phyloP scores from a whole-genome alignment of 2,797 vertebrate species.

The Cyprinodon diabolis region DNA sequence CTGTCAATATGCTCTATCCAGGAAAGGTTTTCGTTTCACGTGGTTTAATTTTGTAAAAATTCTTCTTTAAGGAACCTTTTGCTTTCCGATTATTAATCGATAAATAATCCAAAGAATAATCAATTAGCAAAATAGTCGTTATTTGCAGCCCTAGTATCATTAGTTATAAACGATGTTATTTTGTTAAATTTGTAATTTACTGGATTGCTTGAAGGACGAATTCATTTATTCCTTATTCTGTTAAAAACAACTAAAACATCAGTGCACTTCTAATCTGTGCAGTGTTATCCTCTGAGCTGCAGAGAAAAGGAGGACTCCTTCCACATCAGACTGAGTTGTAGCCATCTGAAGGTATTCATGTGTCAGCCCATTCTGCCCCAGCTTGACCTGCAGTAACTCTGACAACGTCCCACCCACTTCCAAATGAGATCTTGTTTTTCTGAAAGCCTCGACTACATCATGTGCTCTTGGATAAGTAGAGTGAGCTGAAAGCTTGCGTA shows the following conservation, averaged over 20 bases:
- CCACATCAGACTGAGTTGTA: slow-evolving; percentile 34
- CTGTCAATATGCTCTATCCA: too few relatives aligned
- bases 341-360: slow-evolving; percentile 50
- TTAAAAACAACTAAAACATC: slow-evolving; percentile 16
- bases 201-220: too few relatives aligned
- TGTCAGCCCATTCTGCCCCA: slow-evolving; percentile 36
- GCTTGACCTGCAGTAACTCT: slow-evolving; percentile 67
- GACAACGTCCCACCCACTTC: slow-evolving; percentile 46
- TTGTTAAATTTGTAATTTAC: too few relatives aligned
- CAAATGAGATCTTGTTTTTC: slow-evolving; percentile 74
- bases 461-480: slow-evolving; percentile 60
- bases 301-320: slow-evolving; percentile 10
- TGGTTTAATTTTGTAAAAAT: too few relatives aligned
- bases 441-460: slow-evolving; percentile 67
- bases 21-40: too few relatives aligned
- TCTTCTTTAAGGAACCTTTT: too few relatives aligned
- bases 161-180: too few relatives aligned
- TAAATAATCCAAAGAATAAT: too few relatives aligned
- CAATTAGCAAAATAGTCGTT: too few relatives aligned
- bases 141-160: too few relatives aligned
- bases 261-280: background rate
- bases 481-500: slow-evolving; percentile 69
- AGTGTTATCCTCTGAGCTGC: background rate
- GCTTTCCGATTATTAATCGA: too few relatives aligned
- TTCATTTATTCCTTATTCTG: too few relatives aligned